phyloP scores from a whole-genome alignment of 2,888 invertebrate species.

The Epistrophe grossulariae region DNA sequence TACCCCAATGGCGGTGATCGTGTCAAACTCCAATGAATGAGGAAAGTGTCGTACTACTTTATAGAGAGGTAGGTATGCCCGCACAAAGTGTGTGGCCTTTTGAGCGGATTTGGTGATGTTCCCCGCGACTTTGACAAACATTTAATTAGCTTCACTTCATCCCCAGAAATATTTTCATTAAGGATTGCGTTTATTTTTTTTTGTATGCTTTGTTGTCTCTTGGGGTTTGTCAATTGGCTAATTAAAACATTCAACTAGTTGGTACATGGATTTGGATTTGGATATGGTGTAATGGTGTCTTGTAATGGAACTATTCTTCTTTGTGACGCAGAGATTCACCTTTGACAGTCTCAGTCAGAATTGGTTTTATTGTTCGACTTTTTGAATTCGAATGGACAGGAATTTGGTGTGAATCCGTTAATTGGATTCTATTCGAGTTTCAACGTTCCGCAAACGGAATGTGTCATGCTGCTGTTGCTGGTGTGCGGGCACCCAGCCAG shows the following conservation, averaged over 20 bases:
- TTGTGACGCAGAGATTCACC: conserved; percentile 64
- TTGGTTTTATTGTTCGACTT: conserved; percentile 38
- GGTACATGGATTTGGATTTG: conserved; percentile 1
- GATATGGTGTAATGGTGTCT: background rate
- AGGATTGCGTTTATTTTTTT: conserved; percentile 48
- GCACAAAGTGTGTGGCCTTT: conserved; percentile 72
- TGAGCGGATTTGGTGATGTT: conserved; percentile 38
- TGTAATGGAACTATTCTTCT: conserved; percentile 2
- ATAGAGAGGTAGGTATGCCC: background rate
- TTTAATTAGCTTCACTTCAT: conserved; percentile 75
- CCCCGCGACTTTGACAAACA: conserved; percentile 69
- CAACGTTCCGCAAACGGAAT: conserved; percentile 49
- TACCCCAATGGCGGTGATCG: conserved; percentile 41
- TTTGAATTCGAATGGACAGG: conserved; percentile 14
- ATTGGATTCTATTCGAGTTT: conserved; percentile 73
- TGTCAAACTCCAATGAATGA: conserved; percentile 75
- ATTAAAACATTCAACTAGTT: conserved; percentile 67
- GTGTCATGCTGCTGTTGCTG: conserved; percentile 25
- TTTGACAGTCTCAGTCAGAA: conserved; percentile 49
- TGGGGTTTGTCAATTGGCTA: conserved; percentile 62
- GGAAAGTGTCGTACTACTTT: conserved; percentile 46
- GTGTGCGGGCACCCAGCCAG: conserved; percentile 51
- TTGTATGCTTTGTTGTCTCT: conserved; percentile 9
- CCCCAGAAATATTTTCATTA: conserved; percentile 72
- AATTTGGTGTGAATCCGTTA: conserved; percentile 75